A percentile compares a stretch with the other conserved stretches of the same genome.
Conservation (phyloP, 2,888 invertebrate genomes). For the Cantharis nigra region DNA sequence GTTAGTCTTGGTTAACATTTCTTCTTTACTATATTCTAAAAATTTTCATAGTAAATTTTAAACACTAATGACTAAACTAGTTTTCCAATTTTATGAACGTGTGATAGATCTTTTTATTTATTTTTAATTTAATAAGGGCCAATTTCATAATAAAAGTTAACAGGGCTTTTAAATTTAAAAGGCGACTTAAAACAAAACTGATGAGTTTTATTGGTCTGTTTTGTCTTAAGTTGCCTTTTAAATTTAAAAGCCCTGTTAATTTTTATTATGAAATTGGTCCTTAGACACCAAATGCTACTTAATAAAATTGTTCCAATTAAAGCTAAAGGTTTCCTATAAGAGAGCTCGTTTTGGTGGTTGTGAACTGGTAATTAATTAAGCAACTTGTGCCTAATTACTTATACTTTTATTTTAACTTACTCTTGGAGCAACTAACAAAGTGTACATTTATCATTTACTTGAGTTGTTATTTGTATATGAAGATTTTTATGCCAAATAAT, state of each 20-base stretch:
- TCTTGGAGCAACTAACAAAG: neutral
- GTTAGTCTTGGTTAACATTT: neutral
- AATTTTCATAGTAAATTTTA: neutral
- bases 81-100: neutral
- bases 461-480: neutral
- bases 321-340: neutral
- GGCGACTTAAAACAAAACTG: too few relatives aligned
- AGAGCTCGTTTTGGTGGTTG: neutral
- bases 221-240: too few relatives aligned
- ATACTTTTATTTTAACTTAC: neutral
- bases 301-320: neutral
- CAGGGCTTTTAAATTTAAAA: too few relatives aligned
- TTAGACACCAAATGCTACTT: neutral
- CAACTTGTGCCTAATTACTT: neutral
- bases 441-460: neutral
- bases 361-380: neutral
- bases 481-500: neutral
- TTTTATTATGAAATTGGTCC: too few relatives aligned
- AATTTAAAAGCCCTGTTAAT: too few relatives aligned
- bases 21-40: neutral
- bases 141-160: too few relatives aligned
- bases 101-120: constrained; percentile 3
- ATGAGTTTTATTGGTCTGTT: too few relatives aligned
- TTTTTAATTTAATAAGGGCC: neutral
- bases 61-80: neutral